Evolutionary conservation across 2,113 vertebrate species (phyloP), one percentile per base, ranked within the genome.

Genomic region (Tretioscincus oriximinensis): DNA sequence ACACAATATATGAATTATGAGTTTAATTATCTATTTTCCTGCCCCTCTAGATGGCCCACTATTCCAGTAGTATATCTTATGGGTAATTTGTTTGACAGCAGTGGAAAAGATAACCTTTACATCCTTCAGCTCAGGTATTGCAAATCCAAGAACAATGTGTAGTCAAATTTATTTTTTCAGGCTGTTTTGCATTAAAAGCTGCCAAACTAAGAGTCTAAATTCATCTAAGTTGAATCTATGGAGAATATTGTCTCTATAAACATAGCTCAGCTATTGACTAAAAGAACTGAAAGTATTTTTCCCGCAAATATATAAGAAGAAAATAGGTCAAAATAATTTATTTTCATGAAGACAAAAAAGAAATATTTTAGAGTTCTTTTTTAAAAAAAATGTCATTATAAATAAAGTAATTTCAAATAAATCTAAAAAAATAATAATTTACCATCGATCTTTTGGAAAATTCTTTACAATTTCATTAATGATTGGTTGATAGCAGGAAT

Each of bases 401-500:
- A 64, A 73, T 68, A 80, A 11, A 14, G 41, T 65, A 28, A 31
- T 66, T 81, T 85, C 88, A 83, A 75, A 82, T 31, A 86, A 87
- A 73, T 4, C 67, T 58, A 88, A 80, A 87, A 81, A 58, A 12
- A 58, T n/a, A 58, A 90, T 65, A 83, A 91, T 90, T 93, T 97
- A 99, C 98, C 97, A 97, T 95, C 92, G 94, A 77, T 99, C 97
- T 91, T 94, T 96, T 74, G 98, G 97, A 90, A 99, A 99, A 77
- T 96, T 95, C 92, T 96, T 97, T 93, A 97, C 80, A 88, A 99
- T 98, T 94, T 99, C 97, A 86, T 92, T 94, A 91, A 99, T 96
- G 89, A 99, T 97, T 54, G 98, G 98, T 84, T 92, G 95, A 92
- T 99, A 99, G 94, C 98, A 99, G 87, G 96, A 92, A 82, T 99